Conservation (phyloP, 2,888 invertebrate genomes). For the Cacoxenus indagator region DNA sequence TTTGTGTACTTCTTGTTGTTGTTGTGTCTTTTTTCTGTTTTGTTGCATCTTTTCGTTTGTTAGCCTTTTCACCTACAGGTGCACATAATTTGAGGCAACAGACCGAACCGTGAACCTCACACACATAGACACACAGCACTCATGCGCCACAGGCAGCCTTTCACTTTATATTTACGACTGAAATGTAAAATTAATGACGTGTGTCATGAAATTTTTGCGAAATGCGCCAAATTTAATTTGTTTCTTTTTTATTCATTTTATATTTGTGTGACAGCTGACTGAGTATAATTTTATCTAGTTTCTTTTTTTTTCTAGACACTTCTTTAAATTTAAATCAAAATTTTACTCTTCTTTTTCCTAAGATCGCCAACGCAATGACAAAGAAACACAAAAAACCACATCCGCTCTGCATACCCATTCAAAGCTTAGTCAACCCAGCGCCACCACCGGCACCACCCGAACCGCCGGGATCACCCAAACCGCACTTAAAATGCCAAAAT, state of each 20-base stretch:
- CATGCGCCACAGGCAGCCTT: constrained; percentile 11
- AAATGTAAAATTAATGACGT: constrained; percentile 61
- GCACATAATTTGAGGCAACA: neutral
- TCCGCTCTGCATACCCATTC: neutral
- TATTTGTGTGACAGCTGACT: neutral
- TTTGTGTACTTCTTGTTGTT: neutral
- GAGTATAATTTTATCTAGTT: too few species aligned
- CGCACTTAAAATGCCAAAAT: neutral
- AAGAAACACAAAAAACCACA: too few species aligned
- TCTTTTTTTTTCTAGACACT: too few species aligned
- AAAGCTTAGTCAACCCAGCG: neutral
- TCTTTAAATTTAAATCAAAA: too few species aligned
- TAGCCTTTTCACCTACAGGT: neutral
- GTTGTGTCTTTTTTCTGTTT: neutral
- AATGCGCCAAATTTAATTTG: constrained; percentile 47
- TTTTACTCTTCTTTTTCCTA: too few species aligned
- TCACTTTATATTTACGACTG: constrained; percentile 54
- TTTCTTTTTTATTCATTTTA: neutral
- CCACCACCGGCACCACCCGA: neutral
- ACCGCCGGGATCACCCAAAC: neutral
- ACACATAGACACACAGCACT: constrained; percentile 2
- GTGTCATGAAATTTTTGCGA: constrained; percentile 53
- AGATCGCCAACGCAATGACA: too few species aligned
- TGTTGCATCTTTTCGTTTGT: neutral
- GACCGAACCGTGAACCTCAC: neutral